Evolutionary conservation across 2,113 vertebrate species (phyloP), one percentile per base, ranked within the genome.

Genomic region (Meriones unguiculatus): DNA sequence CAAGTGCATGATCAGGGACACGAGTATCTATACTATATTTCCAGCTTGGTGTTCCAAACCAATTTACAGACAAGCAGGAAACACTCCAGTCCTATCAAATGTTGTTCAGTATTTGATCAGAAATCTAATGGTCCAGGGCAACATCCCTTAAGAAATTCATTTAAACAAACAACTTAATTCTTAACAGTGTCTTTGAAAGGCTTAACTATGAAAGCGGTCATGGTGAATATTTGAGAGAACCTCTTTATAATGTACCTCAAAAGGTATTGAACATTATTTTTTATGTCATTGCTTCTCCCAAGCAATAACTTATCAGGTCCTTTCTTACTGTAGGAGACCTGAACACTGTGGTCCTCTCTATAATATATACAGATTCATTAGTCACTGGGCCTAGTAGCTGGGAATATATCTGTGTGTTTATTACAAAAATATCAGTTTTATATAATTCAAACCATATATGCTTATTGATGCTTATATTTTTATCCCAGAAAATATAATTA

Each of bases 101-200:
- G 18, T 7, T 73, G 6, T 38, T 32, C 85, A 18, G 0, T 12
- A 59, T 81, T 87, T 67, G 41, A 84, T 90, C 30, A 93, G 54
- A 75, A 93, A 57, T 57, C 25, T 57, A 57, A 65, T 90, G 54
- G 6, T 72, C 46, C 5, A 90, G 35, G 1, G 62, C 32, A 62
- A 13, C 1, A 35, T 81, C 17, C 35, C n/a, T 54, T 73, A 80
- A 62, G 17, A 35, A 62, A 93, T 93, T 87, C 41, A 78, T 87
- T 87, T 89, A 46, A 82, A 69, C 67, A 95, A 76, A 77, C 84
- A 22, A 20, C 67, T 87, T 57, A 65, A 91, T 93, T 94, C 94
- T 22, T 35, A 90, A 1, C 7, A 76, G 64, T 69, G 18, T 38
- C 89, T 96, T 80, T 75, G 59, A 85, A 62, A 90, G 18, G 1